Percentiles rank a stretch among this genome's conserved stretches.
phyloP scores from a whole-genome alignment of 2,113 vertebrate genomes.

The Plotosus lineatus region DNA sequence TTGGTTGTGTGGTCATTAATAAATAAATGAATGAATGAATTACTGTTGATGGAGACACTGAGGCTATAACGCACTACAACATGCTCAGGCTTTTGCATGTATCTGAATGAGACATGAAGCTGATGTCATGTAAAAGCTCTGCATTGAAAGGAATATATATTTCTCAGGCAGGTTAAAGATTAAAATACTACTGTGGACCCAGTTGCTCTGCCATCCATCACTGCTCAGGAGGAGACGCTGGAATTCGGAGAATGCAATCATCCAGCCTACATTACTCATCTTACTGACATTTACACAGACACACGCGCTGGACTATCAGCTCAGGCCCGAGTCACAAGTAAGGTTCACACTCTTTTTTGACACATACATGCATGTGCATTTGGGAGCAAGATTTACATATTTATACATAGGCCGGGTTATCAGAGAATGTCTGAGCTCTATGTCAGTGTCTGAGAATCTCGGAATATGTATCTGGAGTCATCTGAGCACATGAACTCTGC shows the following conservation, averaged over 20 bases:
- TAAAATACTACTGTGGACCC: constrained; percentile 19
- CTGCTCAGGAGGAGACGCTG: not conserved
- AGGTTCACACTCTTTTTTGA: constrained; percentile 23
- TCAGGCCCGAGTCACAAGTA: not conserved
- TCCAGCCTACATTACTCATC: constrained; percentile 45
- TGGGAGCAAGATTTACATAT: constrained; percentile 8
- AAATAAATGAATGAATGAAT: no score
- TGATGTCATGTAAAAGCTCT: not conserved
- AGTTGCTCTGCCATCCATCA: constrained; percentile 23
- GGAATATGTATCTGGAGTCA: constrained; percentile 3
- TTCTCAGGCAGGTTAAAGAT: constrained; percentile 23
- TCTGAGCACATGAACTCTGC: constrained; percentile 1
- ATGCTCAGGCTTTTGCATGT: not conserved
- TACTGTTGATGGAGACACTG: no score
- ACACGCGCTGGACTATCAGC: not conserved
- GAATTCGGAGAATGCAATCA: constrained; percentile 9
- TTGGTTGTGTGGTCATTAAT: no score
- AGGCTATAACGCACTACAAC: not conserved
- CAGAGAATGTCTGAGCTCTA: not conserved
- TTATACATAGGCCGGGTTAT: not conserved
- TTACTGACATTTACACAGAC: constrained; percentile 49
- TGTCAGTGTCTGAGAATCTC: not conserved
- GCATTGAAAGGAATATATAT: not conserved
- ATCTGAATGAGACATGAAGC: not conserved
- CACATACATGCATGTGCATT: constrained; percentile 4